phyloP scores from a whole-genome alignment of 2,113 vertebrate species.

The Mustelus asterias region DNA sequence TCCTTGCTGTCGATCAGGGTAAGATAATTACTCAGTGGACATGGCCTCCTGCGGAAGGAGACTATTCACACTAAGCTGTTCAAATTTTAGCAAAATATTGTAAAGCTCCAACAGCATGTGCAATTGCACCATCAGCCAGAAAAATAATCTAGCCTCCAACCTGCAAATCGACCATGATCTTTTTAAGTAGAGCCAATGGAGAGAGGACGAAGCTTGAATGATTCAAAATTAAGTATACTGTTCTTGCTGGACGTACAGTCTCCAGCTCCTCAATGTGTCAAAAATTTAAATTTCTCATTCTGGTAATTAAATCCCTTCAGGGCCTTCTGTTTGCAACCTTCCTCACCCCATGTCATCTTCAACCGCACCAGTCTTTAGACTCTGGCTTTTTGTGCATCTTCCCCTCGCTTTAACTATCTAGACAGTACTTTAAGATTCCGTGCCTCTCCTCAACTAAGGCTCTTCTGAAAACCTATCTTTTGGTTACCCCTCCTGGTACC shows the following conservation, averaged over 20 bases:
- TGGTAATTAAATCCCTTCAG: neutral
- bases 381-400: neutral
- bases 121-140: too few relatives aligned
- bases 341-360: neutral
- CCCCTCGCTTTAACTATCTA: neutral
- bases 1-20: too few relatives aligned
- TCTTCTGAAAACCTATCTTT: neutral
- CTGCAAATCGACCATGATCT: too few relatives aligned
- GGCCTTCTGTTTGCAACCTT: neutral
- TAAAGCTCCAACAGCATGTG: too few relatives aligned
- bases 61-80: too few relatives aligned
- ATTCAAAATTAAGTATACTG: neutral
- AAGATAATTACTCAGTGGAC: too few relatives aligned
- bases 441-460: neutral
- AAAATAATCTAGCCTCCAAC: too few relatives aligned
- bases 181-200: neutral
- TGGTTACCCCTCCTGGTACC: too few relatives aligned
- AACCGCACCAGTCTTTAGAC: neutral
- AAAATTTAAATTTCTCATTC: neutral
- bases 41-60: too few relatives aligned
- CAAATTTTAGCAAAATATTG: too few relatives aligned
- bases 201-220: neutral
- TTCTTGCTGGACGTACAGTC: neutral
- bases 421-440: neutral
- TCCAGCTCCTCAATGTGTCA: neutral